Conservation (phyloP, 2,888 invertebrate genomes). For the Brachyopa scutellaris region DNA sequence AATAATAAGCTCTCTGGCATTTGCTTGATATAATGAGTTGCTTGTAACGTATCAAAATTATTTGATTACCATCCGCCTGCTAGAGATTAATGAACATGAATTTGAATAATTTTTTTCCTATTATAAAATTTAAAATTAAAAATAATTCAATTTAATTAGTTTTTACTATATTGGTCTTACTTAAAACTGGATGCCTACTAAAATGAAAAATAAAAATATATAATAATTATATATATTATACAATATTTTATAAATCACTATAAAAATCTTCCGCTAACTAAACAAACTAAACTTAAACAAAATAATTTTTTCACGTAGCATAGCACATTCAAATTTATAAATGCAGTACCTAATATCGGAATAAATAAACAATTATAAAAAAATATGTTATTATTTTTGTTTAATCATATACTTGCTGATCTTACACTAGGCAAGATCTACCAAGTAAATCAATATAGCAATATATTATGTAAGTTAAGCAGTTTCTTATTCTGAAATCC, state of each 20-base stretch:
- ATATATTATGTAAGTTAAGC: too few relatives aligned
- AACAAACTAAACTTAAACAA: background rate
- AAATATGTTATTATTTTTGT: background rate
- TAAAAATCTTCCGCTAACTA: slow-evolving; percentile 1
- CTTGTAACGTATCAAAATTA: background rate
- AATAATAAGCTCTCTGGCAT: slow-evolving; percentile 3
- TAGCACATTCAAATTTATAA: background rate
- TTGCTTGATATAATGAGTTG: background rate
- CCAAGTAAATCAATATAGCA: too few relatives aligned
- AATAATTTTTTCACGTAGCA: background rate
- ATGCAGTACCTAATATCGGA: too few relatives aligned
- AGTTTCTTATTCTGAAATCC: too few relatives aligned
- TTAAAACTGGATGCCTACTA: background rate
- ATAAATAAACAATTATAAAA: background rate
- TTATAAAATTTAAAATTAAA: too few relatives aligned
- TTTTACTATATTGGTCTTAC: background rate
- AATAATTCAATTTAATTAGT: too few relatives aligned
- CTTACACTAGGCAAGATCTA: too few relatives aligned
- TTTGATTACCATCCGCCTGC: too few relatives aligned
- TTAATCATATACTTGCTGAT: too few relatives aligned
- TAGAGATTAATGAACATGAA: too few relatives aligned
- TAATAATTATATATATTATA: too few relatives aligned
- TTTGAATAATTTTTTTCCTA: too few relatives aligned
- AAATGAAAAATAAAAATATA: background rate
- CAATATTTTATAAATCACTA: background rate